A percentile compares a stretch with the other conserved stretches of the same genome.
phyloP scores from a whole-genome alignment of 2,113 vertebrate species.

The Nettapus auritus region DNA sequence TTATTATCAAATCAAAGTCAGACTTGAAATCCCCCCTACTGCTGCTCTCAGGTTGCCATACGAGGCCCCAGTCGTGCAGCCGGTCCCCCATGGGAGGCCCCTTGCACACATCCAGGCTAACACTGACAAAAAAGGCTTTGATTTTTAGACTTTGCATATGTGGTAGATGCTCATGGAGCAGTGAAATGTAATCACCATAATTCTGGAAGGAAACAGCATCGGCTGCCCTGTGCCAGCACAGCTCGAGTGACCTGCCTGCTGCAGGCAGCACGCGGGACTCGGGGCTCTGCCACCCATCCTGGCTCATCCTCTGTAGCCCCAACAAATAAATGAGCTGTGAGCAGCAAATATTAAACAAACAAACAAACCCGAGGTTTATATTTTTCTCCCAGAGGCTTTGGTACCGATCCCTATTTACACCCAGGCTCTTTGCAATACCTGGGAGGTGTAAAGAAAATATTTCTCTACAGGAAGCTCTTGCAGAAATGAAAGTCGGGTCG shows the following conservation, averaged over 20 bases:
- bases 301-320: not conserved
- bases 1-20: not conserved
- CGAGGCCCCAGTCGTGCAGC: not conserved
- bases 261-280: accelerated
- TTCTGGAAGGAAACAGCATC: not conserved
- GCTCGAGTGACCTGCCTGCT: not conserved
- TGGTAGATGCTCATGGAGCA: not conserved
- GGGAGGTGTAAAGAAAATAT: not conserved
- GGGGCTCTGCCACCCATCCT: not conserved
- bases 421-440: not conserved
- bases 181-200: accelerated
- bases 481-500: not conserved
- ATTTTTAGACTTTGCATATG: not conserved
- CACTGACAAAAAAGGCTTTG: not conserved
- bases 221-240: not conserved
- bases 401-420: not conserved
- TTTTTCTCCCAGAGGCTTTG: not conserved
- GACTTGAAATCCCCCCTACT: accelerated
- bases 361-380: not conserved
- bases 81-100: not conserved
- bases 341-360: not conserved
- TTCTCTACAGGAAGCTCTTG: not conserved
- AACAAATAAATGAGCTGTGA: accelerated
- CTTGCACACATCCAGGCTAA: not conserved
- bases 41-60: not conserved